Conservation (phyloP, 2,113 vertebrate genomes). For the Sapajus apella region DNA sequence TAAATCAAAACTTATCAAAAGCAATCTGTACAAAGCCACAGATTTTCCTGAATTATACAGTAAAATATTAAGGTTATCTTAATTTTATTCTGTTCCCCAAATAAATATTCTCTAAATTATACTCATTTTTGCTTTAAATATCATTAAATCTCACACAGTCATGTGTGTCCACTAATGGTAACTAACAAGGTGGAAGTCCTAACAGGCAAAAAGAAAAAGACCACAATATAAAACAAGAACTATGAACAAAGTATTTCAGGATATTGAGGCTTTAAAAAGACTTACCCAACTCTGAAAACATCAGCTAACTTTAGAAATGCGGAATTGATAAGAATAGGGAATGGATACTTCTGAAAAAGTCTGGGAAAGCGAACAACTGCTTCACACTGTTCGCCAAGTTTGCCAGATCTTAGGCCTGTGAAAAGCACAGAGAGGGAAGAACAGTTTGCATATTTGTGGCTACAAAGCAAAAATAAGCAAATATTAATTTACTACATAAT, state of each 20-base stretch:
- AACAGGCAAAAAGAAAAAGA: not conserved
- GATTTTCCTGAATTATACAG: not conserved
- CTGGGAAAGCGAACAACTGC: conserved; percentile 98
- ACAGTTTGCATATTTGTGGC: not conserved
- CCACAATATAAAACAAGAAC: not conserved
- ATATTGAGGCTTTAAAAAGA: rapidly evolving
- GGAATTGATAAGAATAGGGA: conserved; percentile 98
- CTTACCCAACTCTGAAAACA: conserved; percentile 97
- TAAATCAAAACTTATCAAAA: conserved; percentile 33
- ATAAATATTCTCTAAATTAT: conserved; percentile 13
- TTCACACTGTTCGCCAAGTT: conserved; percentile 97
- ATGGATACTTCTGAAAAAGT: conserved; percentile 98
- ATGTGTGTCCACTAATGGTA: not conserved
- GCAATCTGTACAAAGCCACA: not conserved
- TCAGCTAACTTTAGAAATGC: conserved; percentile 97
- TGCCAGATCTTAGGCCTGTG: conserved; percentile 94
- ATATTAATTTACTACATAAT: not conserved
- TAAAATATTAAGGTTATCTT: not conserved
- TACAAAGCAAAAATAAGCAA: not conserved
- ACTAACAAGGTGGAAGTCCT: not conserved
- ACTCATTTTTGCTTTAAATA: not conserved
- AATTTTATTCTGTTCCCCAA: conserved; percentile 9
- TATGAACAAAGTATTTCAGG: rapidly evolving
- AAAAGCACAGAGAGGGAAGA: not conserved
- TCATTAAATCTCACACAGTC: not conserved